Evolutionary conservation across 2,113 vertebrate species (phyloP).

Genomic region (Echinops telfairi): DNA sequence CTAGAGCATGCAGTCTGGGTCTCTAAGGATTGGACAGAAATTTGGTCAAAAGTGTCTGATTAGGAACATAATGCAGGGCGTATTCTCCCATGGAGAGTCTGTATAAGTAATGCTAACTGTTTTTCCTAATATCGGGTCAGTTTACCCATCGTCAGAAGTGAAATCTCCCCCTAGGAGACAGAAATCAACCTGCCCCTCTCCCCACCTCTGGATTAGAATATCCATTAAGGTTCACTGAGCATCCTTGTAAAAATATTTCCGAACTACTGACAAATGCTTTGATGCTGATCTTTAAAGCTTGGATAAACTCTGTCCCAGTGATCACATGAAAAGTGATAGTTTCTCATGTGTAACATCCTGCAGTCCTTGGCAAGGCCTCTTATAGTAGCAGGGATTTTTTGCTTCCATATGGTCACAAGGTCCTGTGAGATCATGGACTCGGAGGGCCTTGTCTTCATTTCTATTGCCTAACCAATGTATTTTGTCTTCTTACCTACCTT

Average conservation of each 20-base stretch:
- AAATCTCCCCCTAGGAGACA: no score
- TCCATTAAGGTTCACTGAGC: no score
- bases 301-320: neutral
- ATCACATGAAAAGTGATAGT: neutral
- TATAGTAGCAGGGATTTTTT: neutral
- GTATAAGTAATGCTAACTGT: no score
- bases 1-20: no score
- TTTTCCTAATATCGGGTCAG: no score
- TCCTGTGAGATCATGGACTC: neutral
- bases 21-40: no score
- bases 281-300: conserved; percentile 11
- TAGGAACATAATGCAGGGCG: no score
- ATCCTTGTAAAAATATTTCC: neutral
- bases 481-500: neutral
- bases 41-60: no score
- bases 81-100: no score
- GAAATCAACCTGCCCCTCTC: no score
- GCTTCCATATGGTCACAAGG: neutral
- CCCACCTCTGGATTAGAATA: no score
- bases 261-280: neutral
- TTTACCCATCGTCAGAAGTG: no score
- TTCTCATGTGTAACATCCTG: neutral
- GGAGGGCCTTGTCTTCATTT: neutral
- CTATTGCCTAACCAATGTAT: neutral
- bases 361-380: neutral